Conservation (phyloP, 1,140 invertebrate genomes). For the Drosophila guanche region DNA sequence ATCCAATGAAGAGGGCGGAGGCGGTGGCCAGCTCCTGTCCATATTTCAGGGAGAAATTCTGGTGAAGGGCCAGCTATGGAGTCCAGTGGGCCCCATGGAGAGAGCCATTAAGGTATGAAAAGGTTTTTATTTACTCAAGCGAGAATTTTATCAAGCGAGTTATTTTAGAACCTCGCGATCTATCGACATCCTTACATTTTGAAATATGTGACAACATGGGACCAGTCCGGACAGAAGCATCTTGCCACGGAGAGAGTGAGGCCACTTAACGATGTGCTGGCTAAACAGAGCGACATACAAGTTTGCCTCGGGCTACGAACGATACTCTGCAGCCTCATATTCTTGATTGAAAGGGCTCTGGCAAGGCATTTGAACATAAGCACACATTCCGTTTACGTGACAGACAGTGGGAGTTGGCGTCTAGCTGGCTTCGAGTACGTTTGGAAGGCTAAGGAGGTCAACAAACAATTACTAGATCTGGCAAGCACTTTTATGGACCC, state of each 20-base stretch:
- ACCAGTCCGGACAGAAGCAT: conserved; percentile 88
- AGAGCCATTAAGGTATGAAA: conserved; percentile 88
- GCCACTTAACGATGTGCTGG: conserved; percentile 87
- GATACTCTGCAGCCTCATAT: conserved; percentile 90
- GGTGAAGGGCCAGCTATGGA: conserved; percentile 86
- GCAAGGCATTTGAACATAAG: conserved; percentile 93
- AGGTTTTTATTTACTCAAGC: not conserved
- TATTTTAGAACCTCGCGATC: conserved; percentile 90
- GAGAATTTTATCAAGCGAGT: not conserved
- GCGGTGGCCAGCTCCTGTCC: conserved; percentile 87
- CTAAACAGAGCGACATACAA: conserved; percentile 88
- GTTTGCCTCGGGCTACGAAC: conserved; percentile 91
- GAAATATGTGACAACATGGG: conserved; percentile 91
- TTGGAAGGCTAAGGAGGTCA: conserved; percentile 88
- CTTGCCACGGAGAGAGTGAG: conserved; percentile 90
- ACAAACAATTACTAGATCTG: conserved; percentile 87
- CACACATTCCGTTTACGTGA: conserved; percentile 91
- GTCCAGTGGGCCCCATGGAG: conserved; percentile 87
- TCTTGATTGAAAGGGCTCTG: conserved; percentile 90
- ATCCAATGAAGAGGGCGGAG: conserved; percentile 84
- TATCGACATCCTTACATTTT: conserved; percentile 92
- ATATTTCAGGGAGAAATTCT: conserved; percentile 88
- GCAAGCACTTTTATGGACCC: conserved; percentile 86
- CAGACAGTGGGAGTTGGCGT: conserved; percentile 92
- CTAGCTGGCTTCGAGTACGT: conserved; percentile 92